Percentiles rank a stretch among this genome's conserved stretches.
Conservation (phyloP, 2,113 vertebrate genomes). For the Genyomyrus donnyi region DNA sequence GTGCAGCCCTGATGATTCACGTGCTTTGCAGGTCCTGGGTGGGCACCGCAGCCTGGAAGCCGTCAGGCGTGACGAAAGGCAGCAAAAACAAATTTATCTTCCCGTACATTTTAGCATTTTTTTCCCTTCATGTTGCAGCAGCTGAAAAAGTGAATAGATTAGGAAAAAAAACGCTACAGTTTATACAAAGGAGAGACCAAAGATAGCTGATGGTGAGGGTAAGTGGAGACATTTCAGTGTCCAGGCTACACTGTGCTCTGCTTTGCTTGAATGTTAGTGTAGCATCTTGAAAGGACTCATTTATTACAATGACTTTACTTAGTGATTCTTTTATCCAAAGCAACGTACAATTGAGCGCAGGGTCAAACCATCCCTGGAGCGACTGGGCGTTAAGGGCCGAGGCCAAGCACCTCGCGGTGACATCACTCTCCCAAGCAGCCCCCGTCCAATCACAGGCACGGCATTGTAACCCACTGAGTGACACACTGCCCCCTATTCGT, state of each 20-base stretch:
- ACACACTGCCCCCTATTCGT: background rate
- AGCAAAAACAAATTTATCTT: background rate
- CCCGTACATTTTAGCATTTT: background rate
- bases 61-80: background rate
- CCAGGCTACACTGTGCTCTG: background rate
- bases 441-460: background rate
- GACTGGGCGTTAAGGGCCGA: background rate
- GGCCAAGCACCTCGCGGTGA: background rate
- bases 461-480: background rate
- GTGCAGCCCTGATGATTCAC: background rate
- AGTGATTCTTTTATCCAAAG: background rate
- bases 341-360: background rate
- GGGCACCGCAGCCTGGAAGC: background rate
- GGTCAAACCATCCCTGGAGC: background rate
- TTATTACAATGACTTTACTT: background rate
- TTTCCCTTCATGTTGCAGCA: background rate
- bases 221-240: background rate
- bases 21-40: background rate
- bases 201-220: background rate
- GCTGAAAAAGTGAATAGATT: background rate
- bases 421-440: background rate
- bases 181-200: background rate
- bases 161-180: background rate
- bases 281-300: background rate
- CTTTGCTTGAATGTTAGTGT: background rate